Evolutionary conservation across 2,888 invertebrate genomes (phyloP), one percentile per base, ranked within the genome.

Genomic region (Smittia sp.): DNA sequence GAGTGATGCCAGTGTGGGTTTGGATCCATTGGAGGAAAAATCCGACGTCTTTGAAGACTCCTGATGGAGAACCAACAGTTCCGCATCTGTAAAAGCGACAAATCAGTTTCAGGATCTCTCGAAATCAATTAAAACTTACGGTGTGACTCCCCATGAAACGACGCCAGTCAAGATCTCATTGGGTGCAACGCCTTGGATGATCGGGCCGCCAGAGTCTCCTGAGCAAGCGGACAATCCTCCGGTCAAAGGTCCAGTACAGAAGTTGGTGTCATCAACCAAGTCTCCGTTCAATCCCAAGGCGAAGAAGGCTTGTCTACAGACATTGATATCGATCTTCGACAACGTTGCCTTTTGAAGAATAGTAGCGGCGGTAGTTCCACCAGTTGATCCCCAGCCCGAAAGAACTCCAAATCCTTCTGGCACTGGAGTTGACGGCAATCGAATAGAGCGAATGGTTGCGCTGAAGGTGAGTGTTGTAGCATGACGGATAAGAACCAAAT

Each of bases 401-500:
- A 70, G 67, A 1, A 79, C 41, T 25, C n/a, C 65, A 9, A 39
- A 0, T 4, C 73, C 73, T 25, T 41, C 38, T 25, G 73, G 73
- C 13, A 24, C 15, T 1, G 13, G 41, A 32, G 20, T 39, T 4
- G 70, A 76, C 24, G 85, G 84, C 74, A 85, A 75, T 9, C 76
- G 76, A 15, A 83, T 81, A 3, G 82, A 78, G 65, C 78, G 77
- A 4, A 84, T 80, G 11, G 74, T 74, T 9, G 79, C 75, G 73
- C 79, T 80, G 75, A 80, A 80, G 9, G 74, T 74, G 46, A 81
- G 79, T 1, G 80, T 75, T 46, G 77, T 70, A 24, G 76, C 76
- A 9, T 80, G 77, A 75, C 79, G 79, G 74, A 87, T 76, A 1
- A 88, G 72, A 27, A 85, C 87, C 76, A 88, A 85, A 76, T 88